Evolutionary conservation across 2,113 vertebrate genomes (phyloP), one percentile per base, ranked within the genome.

Genomic region (Nothobranchius kuhntae): DNA sequence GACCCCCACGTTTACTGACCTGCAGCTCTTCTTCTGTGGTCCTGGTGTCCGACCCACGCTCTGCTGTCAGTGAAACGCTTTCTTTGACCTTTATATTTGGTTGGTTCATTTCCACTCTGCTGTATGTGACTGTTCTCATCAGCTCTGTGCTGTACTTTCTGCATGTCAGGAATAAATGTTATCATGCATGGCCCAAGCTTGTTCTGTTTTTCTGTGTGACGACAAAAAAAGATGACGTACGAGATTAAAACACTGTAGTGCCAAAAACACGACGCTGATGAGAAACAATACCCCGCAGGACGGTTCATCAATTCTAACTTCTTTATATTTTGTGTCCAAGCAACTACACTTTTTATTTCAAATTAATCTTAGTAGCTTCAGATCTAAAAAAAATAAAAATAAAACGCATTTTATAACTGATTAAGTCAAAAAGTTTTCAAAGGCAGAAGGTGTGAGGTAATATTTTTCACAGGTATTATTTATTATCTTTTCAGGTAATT

Each of bases 151-250:
- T 95, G 94, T 93, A 93, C 90, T 91, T 93, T 91, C 81, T 90
- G 96, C 95, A 97, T 96, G 96, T 94, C 92, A 92, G 93, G 89
- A 96, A 97, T 97, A 98, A 96, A 97, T 82, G 89, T 92, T 94
- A 94, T 89, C 89, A 88, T 90, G 92, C 92, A 91, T 91, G 92
- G 90, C 91, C 89, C 65, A 88, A 69, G 79, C 67, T 62, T 69
- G 57, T 78, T 52, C 53, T 77, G 70, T 53, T 64, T 45, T 62
- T 65, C 24, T 35, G 26, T 57, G n/a, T 15, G 45, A 57, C 17
- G 48, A 50, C 53, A n/a, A 12, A 4, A 3, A 9, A 55, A 21
- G 21, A 21, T 21, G 21, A 21, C 21, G 21, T 46, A 46, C 45
- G 11, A 15, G 14, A 6, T 15, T 15, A 47, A 14, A 47, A 15